Evolutionary conservation across 1,140 invertebrate genomes (phyloP).

Genomic region (Drosophila persimilis): DNA sequence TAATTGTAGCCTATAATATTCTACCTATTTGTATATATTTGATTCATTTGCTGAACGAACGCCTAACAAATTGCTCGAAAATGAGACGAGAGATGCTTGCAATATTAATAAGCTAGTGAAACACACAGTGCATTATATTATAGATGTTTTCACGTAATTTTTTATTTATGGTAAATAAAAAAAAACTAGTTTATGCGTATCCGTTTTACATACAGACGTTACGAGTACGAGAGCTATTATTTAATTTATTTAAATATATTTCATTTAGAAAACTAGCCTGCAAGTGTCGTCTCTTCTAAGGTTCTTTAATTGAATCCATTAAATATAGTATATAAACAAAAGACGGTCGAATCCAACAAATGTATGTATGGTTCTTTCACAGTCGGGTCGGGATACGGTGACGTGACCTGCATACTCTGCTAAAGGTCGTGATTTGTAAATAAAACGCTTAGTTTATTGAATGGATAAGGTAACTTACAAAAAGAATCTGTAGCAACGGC

Average conservation of each 20-base stretch:
- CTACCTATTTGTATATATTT: slow-evolving; percentile 36
- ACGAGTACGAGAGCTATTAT: slow-evolving; percentile 52
- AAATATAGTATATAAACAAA: slow-evolving; percentile 42
- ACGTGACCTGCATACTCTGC: background rate
- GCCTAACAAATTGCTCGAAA: slow-evolving; percentile 11
- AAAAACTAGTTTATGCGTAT: slow-evolving; percentile 62
- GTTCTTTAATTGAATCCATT: slow-evolving; percentile 38
- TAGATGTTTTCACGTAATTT: slow-evolving; percentile 55
- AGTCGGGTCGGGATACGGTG: background rate
- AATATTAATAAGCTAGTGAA: slow-evolving; percentile 25
- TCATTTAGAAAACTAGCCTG: slow-evolving; percentile 66
- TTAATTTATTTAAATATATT: slow-evolving; percentile 65
- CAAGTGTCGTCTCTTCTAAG: slow-evolving; percentile 48
- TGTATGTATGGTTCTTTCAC: slow-evolving; percentile 14
- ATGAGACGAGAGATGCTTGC: background rate
- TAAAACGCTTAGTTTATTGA: slow-evolving; percentile 61
- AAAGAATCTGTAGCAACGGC: slow-evolving; percentile 45
- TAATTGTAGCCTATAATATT: slow-evolving; percentile 22
- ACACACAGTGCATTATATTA: slow-evolving; percentile 51
- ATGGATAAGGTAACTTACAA: slow-evolving; percentile 69
- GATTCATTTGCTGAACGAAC: slow-evolving; percentile 19
- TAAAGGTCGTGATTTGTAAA: slow-evolving; percentile 36
- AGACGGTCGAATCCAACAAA: slow-evolving; percentile 27
- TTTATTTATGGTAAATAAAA: slow-evolving; percentile 71
- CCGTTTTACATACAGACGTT: slow-evolving; percentile 64